Base-by-base conservation (phyloP, 2,113 vertebrate genomes). In the Ctenodactylus gundi region DNA sequence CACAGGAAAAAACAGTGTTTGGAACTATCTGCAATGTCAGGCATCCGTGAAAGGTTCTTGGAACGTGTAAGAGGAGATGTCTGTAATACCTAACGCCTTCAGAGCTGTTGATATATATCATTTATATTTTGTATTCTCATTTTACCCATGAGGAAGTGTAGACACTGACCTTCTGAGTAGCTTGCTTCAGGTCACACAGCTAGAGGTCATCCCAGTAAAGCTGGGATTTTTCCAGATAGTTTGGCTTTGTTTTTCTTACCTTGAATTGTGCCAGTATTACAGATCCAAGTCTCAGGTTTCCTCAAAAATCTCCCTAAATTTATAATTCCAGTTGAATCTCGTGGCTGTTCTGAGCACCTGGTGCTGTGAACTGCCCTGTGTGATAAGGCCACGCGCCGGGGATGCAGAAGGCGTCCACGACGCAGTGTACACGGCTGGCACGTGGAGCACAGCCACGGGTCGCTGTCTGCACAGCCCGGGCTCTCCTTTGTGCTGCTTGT, bases 101-200 rank as follows among this genome's bases (percentile, higher is more conserved):
- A 34, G 39, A 80, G 31, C 62, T 57, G 13, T 60, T 82, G 44
- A n/a, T 77, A 55, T 29, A 9, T 90, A 7, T 93, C 34, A 62
- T 36, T 93, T 88, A 67, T 57, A 94, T 89, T 78, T 93, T 80
- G 85, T n/a, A 85, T n/a, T n/a, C n/a, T n/a, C n/a, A n/a, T 70
- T 83, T 12, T 67, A 53, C 55, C 51, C 44, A 51, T 90, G 65
- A 55, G 17, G 57, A 85, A 68, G 86, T 39, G 72, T 11, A 21
- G 68, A 55, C 49, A 5, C 8, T 31, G 27, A 62, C 34, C 82
- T 46, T 13, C 25, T 49, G 41, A 53, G 21, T 81, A 76, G 27
- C 25, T 88, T 85, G 25, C 49, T 65, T 57, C 12, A 31, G 39
- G 41, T 81, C 53, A 78, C 41, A 25, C 27, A 60, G 78, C 36